These are phyloP conservation scores for Macrosiphum euphorbiae DNA, from an alignment of 2,888 invertebrate genomes.

Conservation along the genomic window DNA sequence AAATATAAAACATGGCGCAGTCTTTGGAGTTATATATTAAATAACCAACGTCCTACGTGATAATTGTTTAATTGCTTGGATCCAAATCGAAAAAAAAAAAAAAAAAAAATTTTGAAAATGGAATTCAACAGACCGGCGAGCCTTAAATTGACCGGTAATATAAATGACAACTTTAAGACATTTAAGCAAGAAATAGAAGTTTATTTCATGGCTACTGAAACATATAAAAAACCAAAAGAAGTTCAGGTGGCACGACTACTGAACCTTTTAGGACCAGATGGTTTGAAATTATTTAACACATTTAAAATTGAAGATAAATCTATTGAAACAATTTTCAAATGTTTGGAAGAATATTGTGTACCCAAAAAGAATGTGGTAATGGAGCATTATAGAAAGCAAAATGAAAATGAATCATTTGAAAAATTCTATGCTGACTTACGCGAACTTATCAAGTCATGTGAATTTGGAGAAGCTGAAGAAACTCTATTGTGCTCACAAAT, in stretches of 20 bases:
- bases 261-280: not conserved
- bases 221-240: not conserved
- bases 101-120: too few relatives aligned
- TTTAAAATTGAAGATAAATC: not conserved
- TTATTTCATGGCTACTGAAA: not conserved
- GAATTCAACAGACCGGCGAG: not conserved
- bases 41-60: not conserved
- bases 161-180: too few relatives aligned
- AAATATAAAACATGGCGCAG: not conserved
- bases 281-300: not conserved
- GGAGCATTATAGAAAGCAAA: not conserved
- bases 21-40: not conserved
- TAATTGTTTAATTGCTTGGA: not conserved
- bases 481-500: not conserved
- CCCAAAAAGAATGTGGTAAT: not conserved
- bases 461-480: not conserved
- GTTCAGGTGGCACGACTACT: not conserved
- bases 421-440: not conserved
- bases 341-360: not conserved
- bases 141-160: too few relatives aligned
- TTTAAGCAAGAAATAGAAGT: not conserved
- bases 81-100: not conserved
- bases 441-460: not conserved
- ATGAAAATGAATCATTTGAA: not conserved
- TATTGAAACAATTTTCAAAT: not conserved